phyloP scores from a whole-genome alignment of 1,140 invertebrate genomes.

The Procambarus clarkii region DNA sequence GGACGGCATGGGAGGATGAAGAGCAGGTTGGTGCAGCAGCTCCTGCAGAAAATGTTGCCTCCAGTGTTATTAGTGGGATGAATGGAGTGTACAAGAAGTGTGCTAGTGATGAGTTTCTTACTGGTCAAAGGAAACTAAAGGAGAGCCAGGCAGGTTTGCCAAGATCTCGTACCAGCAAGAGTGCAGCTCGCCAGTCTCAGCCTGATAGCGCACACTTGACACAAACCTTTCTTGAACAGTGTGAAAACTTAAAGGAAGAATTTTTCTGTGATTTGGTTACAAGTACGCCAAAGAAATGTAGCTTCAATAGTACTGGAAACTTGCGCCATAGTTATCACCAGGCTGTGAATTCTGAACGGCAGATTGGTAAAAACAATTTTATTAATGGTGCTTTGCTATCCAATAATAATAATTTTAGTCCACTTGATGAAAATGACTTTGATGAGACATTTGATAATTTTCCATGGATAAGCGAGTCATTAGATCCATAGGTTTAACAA shows the following conservation, averaged over 20 bases:
- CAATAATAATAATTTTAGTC: slow-evolving; percentile 64
- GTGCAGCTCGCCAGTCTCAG: slow-evolving; percentile 18
- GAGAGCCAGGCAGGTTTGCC: slow-evolving; percentile 8
- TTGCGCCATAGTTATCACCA: slow-evolving; percentile 43
- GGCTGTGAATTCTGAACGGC: slow-evolving; percentile 38
- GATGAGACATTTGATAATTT: slow-evolving; percentile 68
- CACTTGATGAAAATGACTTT: slow-evolving; percentile 65
- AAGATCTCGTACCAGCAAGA: slow-evolving; percentile 26
- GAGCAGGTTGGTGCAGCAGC: slow-evolving; percentile 9
- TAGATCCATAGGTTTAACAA: slow-evolving; percentile 51
- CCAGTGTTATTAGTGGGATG: slow-evolving; percentile 64
- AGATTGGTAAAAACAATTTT: slow-evolving; percentile 58
- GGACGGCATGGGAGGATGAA: background rate
- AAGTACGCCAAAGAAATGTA: slow-evolving; percentile 63
- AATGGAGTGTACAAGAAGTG: slow-evolving; percentile 67
- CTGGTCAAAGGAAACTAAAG: slow-evolving; percentile 37
- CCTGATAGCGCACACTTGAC: slow-evolving; percentile 22
- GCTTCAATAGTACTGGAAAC: slow-evolving; percentile 37
- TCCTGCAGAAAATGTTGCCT: slow-evolving; percentile 42
- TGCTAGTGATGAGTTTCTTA: slow-evolving; percentile 51
- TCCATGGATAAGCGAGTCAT: slow-evolving; percentile 65
- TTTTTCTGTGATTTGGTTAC: slow-evolving; percentile 66
- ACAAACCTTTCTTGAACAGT: slow-evolving; percentile 54
- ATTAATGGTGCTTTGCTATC: slow-evolving; percentile 69
- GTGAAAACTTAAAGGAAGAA: slow-evolving; percentile 57